Evolutionary conservation across 2,888 invertebrate species (phyloP).

Genomic region (Drosophila melanosoma): DNA sequence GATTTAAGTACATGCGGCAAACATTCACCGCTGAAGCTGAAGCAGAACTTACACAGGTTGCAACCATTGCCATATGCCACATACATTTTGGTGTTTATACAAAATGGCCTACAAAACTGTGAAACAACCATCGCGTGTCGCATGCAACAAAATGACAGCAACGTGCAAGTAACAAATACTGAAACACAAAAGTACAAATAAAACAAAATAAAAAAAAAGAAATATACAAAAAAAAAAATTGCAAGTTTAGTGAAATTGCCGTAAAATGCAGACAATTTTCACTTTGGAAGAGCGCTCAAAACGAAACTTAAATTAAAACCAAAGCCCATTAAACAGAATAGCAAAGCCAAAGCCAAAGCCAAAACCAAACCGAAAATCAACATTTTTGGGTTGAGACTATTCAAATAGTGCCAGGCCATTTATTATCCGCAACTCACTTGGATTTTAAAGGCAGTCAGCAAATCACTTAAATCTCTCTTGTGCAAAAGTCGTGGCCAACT

Average conservation of each 20-base stretch:
- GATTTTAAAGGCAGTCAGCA: slow-evolving; percentile 78
- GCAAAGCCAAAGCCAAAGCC: slow-evolving; percentile 4
- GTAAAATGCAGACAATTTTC: slow-evolving; percentile 76
- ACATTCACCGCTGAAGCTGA: slow-evolving; percentile 27
- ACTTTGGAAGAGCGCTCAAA: slow-evolving; percentile 58
- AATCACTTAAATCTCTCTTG: slow-evolving; percentile 76
- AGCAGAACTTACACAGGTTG: not conserved
- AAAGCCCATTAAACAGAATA: slow-evolving; percentile 19
- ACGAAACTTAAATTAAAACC: slow-evolving; percentile 77
- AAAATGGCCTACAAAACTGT: slow-evolving; percentile 61
- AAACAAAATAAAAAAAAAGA: slow-evolving; percentile 7
- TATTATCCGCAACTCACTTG: slow-evolving; percentile 66
- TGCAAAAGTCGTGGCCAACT: slow-evolving; percentile 78
- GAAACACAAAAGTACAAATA: slow-evolving; percentile 6
- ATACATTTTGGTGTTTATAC: slow-evolving; percentile 9
- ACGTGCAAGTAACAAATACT: slow-evolving; percentile 33
- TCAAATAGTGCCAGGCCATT: slow-evolving; percentile 71
- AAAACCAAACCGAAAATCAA: slow-evolving; percentile 64
- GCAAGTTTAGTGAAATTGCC: slow-evolving; percentile 55
- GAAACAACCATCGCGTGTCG: slow-evolving; percentile 64
- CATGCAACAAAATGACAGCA: slow-evolving; percentile 75
- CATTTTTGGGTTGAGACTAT: slow-evolving; percentile 60
- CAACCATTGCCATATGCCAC: slow-evolving; percentile 15
- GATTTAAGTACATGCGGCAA: slow-evolving; percentile 70
- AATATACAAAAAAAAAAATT: slow-evolving; percentile 11